Evolutionary conservation across 2,797 vertebrate genomes (phyloP), one percentile per base, ranked within the genome.

Genomic region (Crenuchus spilurus): DNA sequence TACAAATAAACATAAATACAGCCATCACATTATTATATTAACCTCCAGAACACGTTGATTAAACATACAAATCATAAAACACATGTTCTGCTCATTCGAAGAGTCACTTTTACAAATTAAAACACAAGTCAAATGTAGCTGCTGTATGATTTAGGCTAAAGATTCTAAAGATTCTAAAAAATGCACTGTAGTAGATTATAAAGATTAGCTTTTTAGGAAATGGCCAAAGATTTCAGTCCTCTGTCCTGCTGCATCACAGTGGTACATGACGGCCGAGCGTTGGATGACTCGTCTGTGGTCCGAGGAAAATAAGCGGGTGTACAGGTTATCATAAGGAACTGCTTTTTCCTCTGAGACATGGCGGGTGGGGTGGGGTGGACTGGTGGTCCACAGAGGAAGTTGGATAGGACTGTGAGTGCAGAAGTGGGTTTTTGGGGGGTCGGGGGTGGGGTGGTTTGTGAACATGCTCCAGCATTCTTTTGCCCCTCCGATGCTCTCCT

Each of bases 401-500:
- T 68, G 42, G 26, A 30, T 28, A 30, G 57, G 48, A 69, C 35
- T 51, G 41, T 44, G 55, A 90, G 86, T 84, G 83, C 26, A 80
- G 37, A 42, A 52, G 86, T 75, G 74, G 79, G 30, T 31, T 61
- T 61, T 61, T 51, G 37, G 48, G 28, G 55, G 75, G 71, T 51
- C 65, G 18, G 70, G 71, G 44, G 44, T n/a, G 18, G 52, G 74
- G 70, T 51, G 66, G 20, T 67, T 62, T 63, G 65, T 60, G 80
- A 74, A 77, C 72, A 61, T 51, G 49, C 41, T 48, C 73, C 52
- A 70, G 58, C 62, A 10, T 77, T 79, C 69, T 64, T 61, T 52
- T 68, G 87, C 92, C 91, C 90, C 91, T 84, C 61, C 83, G 87
- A 87, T 79, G 86, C 85, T 86, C 85, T 85, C 87, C 84, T 87